These are phyloP conservation scores for Carcinoscorpius rotundicauda DNA, from an alignment of 1,140 invertebrate genomes.

Conservation along the genomic window DNA sequence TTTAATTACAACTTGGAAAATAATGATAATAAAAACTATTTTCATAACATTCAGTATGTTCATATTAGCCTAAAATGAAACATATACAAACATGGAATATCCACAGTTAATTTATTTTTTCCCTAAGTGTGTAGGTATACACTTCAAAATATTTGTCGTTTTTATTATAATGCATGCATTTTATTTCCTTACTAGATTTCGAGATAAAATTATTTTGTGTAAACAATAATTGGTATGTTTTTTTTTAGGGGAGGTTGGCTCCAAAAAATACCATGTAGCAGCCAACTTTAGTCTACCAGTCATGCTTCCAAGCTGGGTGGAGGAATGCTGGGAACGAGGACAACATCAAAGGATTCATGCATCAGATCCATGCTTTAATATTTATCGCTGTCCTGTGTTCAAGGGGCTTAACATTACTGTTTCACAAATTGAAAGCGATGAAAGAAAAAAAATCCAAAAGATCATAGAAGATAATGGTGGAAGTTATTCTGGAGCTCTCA, in stretches of 20 bases:
- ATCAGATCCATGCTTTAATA: conserved; percentile 47
- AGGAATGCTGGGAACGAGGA: conserved; percentile 55
- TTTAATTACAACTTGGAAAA: too few species aligned
- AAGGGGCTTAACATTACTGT: conserved; percentile 62
- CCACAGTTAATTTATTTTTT: too few species aligned
- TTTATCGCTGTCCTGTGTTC: conserved; percentile 61
- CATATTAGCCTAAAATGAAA: too few species aligned
- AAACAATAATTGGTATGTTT: background rate
- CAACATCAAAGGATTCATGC: conserved; percentile 46
- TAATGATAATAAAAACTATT: too few species aligned
- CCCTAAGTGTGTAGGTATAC: too few species aligned
- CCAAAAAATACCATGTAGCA: conserved; percentile 44
- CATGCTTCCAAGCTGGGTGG: conserved; percentile 64
- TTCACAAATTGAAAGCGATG: conserved; percentile 51
- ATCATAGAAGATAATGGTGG: conserved; percentile 58
- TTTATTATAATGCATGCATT: too few species aligned
- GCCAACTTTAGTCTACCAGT: conserved; percentile 53
- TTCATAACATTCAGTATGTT: too few species aligned
- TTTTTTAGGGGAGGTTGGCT: conserved; percentile 32
- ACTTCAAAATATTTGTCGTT: too few species aligned
- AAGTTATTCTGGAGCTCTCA: conserved; percentile 38
- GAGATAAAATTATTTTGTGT: too few species aligned
- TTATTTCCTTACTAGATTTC: too few species aligned
- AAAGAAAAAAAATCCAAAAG: conserved; percentile 54
- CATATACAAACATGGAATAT: too few species aligned